Percentiles rank a stretch among this genome's conserved stretches.
These are phyloP conservation scores for Halotydeus destructor DNA, from an alignment of 1,140 invertebrate genomes.

Conservation along the genomic window DNA sequence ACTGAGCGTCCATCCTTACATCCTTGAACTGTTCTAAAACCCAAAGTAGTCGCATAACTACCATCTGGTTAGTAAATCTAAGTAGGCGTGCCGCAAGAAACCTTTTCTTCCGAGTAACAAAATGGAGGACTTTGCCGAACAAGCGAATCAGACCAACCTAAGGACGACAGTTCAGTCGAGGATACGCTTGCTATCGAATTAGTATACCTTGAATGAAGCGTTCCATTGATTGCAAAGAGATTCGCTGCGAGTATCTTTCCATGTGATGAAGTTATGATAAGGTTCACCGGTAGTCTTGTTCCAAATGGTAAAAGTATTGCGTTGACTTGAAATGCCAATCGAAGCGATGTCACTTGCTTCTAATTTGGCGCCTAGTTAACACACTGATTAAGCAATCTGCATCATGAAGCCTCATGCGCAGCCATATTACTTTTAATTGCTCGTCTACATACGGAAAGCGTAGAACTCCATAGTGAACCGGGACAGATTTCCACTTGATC, in stretches of 20 bases:
- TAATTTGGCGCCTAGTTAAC: constrained; percentile 16
- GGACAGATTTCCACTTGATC: constrained; percentile 74
- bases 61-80: constrained; percentile 57
- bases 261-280: constrained; percentile 85
- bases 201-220: constrained; percentile 48
- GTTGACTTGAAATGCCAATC: constrained; percentile 66
- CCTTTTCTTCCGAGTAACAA: constrained; percentile 48
- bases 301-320: constrained; percentile 74
- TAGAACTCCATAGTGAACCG: constrained; percentile 50
- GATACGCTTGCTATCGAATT: too few relatives aligned
- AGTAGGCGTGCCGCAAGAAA: constrained; percentile 41
- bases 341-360: constrained; percentile 36
- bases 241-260: constrained; percentile 75
- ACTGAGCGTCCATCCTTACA: constrained; percentile 33
- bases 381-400: constrained; percentile 2
- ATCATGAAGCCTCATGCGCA: background rate
- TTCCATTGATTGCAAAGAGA: constrained; percentile 64
- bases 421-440: constrained; percentile 36
- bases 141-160: too few relatives aligned
- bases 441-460: constrained; percentile 40
- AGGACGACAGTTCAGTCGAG: too few relatives aligned
- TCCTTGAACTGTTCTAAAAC: constrained; percentile 44
- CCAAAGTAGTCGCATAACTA: constrained; percentile 54
- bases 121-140: constrained; percentile 42
- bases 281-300: constrained; percentile 48